phyloP scores from a whole-genome alignment of 2,113 vertebrate species.

The Pimephales promelas region DNA sequence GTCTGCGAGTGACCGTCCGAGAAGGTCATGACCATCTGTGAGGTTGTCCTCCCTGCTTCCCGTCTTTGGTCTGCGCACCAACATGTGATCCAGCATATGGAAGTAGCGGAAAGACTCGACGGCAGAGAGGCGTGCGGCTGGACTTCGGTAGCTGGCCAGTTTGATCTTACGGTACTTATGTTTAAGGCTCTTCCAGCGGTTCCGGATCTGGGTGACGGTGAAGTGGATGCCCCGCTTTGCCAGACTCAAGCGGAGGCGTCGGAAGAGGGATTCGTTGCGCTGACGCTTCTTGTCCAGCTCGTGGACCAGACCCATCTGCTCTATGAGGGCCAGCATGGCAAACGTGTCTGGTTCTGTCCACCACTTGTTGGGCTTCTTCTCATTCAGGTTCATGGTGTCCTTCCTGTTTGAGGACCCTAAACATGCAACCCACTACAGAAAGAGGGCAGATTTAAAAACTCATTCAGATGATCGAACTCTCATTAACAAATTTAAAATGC shows the following conservation, averaged over 20 bases:
- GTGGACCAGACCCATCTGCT: conserved; percentile 62
- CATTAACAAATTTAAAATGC: neutral
- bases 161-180: conserved; percentile 66
- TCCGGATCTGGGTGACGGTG: conserved; percentile 65
- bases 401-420: conserved; percentile 21
- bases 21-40: conserved; percentile 38
- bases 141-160: conserved; percentile 58
- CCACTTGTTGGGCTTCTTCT: conserved; percentile 63
- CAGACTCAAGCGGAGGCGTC: conserved; percentile 53
- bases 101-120: conserved; percentile 63
- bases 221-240: conserved; percentile 58
- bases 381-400: conserved; percentile 60
- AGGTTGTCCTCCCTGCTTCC: conserved; percentile 40
- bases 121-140: conserved; percentile 57
- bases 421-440: conserved; percentile 40
- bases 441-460: neutral
- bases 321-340: conserved; percentile 63
- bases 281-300: conserved; percentile 65
- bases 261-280: conserved; percentile 63
- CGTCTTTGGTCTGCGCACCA: conserved; percentile 54
- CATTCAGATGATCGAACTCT: neutral
- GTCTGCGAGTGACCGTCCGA: conserved; percentile 53
- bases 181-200: conserved; percentile 67
- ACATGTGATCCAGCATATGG: conserved; percentile 62
- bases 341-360: conserved; percentile 65